Conservation (phyloP, 2,888 invertebrate species). For the Chaitophorus viminalis region DNA sequence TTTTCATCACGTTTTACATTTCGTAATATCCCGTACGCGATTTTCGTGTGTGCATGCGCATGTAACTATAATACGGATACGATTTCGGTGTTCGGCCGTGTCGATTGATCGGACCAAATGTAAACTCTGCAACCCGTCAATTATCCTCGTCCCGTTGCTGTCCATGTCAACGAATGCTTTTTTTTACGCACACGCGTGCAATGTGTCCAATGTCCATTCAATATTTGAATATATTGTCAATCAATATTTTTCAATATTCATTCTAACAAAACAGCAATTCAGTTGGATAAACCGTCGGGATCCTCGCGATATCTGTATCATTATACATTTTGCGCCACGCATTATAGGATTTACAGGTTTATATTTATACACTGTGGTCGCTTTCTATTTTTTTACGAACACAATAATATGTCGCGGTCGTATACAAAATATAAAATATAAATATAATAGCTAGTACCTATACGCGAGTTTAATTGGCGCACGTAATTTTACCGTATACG, state of each 20-base stretch:
- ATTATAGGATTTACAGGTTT: not conserved
- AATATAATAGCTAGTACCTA: no score
- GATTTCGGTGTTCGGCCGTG: no score
- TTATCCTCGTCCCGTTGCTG: not conserved
- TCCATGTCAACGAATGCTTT: no score
- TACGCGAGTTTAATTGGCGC: conserved; percentile 7
- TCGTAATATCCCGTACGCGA: not conserved
- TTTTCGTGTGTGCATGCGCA: not conserved
- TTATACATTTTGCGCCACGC: not conserved
- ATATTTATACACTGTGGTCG: not conserved
- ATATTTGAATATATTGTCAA: no score
- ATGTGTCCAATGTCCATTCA: no score
- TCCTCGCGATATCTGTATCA: not conserved
- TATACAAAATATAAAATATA: not conserved
- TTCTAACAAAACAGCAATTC: not conserved
- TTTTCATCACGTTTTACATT: not conserved
- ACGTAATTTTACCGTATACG: not conserved
- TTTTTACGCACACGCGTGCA: no score
- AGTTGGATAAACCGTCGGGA: not conserved
- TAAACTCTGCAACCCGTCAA: not conserved
- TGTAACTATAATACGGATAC: not conserved
- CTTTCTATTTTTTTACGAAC: conserved; percentile 1
- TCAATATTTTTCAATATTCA: no score
- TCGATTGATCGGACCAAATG: not conserved
- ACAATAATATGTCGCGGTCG: not conserved